phyloP scores from a whole-genome alignment of 2,797 vertebrate species.

The Atherinosoma microstoma region DNA sequence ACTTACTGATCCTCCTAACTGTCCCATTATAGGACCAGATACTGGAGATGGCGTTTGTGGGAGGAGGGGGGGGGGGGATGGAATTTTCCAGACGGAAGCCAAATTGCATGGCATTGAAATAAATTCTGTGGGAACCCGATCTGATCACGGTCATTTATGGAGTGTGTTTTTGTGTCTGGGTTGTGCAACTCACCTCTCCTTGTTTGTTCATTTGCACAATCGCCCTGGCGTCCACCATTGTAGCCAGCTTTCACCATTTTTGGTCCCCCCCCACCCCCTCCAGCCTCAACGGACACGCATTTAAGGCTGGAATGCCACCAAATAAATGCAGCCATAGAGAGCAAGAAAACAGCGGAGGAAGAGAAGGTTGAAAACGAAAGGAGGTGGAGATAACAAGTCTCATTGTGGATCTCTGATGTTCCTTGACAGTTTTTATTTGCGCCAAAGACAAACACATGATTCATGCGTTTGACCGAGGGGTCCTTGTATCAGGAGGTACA shows the following conservation, averaged over 20 bases:
- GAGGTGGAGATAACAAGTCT: conserved; percentile 61
- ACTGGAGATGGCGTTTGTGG: conserved; percentile 30
- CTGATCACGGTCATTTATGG: conserved; percentile 39
- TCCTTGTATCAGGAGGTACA: conserved; percentile 67
- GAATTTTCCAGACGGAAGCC: conserved; percentile 52
- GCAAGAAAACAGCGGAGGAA: not conserved
- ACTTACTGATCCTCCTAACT: conserved; percentile 34
- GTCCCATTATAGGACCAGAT: conserved; percentile 50
- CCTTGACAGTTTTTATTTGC: conserved; percentile 74
- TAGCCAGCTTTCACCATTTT: conserved; percentile 49
- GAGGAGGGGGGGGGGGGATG: not conserved
- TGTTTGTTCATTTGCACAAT: conserved; percentile 69
- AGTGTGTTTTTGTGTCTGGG: conserved; percentile 29
- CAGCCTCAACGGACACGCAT: conserved; percentile 33
- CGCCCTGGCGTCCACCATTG: conserved; percentile 32
- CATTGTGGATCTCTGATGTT: conserved; percentile 65
- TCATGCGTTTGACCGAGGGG: conserved; percentile 67
- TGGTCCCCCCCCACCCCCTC: conserved; percentile 12
- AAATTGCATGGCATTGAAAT: conserved; percentile 39
- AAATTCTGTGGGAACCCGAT: conserved; percentile 51
- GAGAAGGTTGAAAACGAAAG: conserved; percentile 28
- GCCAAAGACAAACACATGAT: conserved; percentile 72
- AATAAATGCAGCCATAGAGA: conserved; percentile 38
- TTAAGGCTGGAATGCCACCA: conserved; percentile 53
- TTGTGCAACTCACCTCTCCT: conserved; percentile 59